These are phyloP conservation scores for Pelobates cultripes DNA, from an alignment of 2,797 vertebrate species.

Conservation along the genomic window DNA sequence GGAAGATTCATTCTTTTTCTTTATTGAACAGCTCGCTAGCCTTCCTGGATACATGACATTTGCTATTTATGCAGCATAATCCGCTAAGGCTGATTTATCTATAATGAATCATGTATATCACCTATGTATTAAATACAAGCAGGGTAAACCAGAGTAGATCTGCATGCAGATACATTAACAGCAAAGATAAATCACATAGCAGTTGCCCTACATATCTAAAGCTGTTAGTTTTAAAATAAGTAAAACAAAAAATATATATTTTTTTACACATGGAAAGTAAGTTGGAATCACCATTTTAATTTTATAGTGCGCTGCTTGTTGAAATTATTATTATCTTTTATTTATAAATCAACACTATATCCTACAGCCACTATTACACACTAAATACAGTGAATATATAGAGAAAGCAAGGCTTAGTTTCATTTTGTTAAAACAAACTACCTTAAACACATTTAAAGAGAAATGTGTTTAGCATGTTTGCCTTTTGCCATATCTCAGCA, in stretches of 20 bases:
- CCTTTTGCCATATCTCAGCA: no score
- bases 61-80: slow-evolving; percentile 67
- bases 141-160: neutral
- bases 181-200: neutral
- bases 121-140: slow-evolving; percentile 7
- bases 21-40: slow-evolving; percentile 66
- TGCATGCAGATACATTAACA: slow-evolving; percentile 13
- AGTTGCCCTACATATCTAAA: neutral
- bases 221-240: slow-evolving; percentile 6
- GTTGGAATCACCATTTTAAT: neutral
- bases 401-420: no score
- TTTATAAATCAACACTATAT: no score
- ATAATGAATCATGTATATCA: slow-evolving; percentile 57
- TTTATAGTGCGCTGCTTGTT: neutral
- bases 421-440: no score
- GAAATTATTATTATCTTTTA: neutral
- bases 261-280: slow-evolving; percentile 33
- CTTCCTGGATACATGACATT: slow-evolving; percentile 67
- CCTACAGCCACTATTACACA: no score
- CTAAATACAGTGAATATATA: no score
- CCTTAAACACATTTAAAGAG: no score
- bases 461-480: no score
- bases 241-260: neutral
- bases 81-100: slow-evolving; percentile 67
- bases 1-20: slow-evolving; percentile 67